Conservation (phyloP, 2,888 invertebrate genomes). For the Idaea aversata region DNA sequence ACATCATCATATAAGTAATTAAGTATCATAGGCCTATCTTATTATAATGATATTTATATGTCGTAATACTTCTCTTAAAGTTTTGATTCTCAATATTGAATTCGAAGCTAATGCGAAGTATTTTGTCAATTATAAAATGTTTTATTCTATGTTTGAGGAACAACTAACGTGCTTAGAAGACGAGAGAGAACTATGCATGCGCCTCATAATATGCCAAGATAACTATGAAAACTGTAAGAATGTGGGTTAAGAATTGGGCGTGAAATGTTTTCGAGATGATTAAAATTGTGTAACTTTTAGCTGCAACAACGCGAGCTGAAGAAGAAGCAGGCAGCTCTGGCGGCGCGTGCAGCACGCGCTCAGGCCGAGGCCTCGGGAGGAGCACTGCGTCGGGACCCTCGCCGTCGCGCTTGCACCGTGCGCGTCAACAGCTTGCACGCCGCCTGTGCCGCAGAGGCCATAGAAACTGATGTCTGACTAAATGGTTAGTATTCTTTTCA, state of each 20-base stretch:
- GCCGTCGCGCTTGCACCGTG: constrained; percentile 67
- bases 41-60: background rate
- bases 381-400: constrained; percentile 42
- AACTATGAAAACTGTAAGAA: too few species aligned
- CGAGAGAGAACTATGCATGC: background rate
- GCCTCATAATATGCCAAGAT: background rate
- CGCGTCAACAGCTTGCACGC: constrained; percentile 77
- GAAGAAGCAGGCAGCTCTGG: constrained; percentile 48
- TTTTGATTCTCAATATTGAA: background rate
- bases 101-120: background rate
- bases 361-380: constrained; percentile 21
- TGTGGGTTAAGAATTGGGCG: too few species aligned
- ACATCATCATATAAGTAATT: background rate
- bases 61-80: too few species aligned
- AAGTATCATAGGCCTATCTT: background rate
- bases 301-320: constrained; percentile 60
- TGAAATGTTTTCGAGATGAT: too few species aligned
- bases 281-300: constrained; percentile 29
- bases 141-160: background rate
- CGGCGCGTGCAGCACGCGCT: constrained; percentile 35
- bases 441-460: constrained; percentile 89
- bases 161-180: background rate
- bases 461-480: constrained; percentile 98
- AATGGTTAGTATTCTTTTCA: constrained; percentile 81
- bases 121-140: constrained; percentile 1